Evolutionary conservation across 2,113 vertebrate genomes (phyloP).

Genomic region (Drymodes brunneopygia): DNA sequence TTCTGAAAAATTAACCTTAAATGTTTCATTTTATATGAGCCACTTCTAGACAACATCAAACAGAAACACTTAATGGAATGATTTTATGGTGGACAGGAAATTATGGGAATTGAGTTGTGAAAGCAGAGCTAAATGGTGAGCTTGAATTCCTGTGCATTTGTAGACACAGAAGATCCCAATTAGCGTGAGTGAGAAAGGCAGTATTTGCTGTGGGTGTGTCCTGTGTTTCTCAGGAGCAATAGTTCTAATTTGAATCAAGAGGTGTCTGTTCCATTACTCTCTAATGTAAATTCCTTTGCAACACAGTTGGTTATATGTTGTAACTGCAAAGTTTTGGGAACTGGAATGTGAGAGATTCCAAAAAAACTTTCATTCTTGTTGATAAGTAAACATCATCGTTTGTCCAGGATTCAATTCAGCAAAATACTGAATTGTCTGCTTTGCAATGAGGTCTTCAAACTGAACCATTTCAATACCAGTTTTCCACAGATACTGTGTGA

Average conservation of each 20-base stretch:
- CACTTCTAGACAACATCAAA: background rate
- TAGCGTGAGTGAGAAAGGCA: background rate
- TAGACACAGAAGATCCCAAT: background rate
- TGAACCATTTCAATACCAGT: background rate
- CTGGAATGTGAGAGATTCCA: background rate
- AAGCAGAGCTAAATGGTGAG: background rate
- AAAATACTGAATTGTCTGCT: background rate
- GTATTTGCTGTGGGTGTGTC: background rate
- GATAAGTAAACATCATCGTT: background rate
- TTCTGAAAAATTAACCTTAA: background rate
- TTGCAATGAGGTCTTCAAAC: background rate
- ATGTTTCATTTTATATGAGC: background rate
- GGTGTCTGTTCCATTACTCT: accelerated
- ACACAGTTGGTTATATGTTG: background rate
- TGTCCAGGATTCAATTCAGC: background rate
- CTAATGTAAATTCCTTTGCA: background rate
- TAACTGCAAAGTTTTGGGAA: background rate
- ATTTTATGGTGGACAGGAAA: background rate
- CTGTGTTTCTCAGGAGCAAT: background rate
- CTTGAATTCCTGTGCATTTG: background rate
- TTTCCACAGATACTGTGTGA: background rate
- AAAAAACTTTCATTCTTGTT: background rate
- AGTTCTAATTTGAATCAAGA: background rate
- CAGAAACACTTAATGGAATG: background rate
- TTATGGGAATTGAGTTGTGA: background rate